phyloP scores from a whole-genome alignment of 2,113 vertebrate species.

The Etia nguti region DNA sequence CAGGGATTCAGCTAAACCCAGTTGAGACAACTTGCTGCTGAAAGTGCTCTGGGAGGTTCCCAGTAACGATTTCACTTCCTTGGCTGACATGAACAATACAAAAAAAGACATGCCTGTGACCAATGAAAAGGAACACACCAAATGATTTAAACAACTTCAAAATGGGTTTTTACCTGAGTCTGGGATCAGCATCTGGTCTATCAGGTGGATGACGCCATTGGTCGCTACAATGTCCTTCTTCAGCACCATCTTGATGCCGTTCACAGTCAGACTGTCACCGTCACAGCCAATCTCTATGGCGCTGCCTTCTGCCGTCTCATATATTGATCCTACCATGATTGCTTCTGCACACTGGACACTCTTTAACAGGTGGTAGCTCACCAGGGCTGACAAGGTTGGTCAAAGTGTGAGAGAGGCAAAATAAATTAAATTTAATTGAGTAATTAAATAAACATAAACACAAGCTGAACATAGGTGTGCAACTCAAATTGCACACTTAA shows the following conservation, averaged over 20 bases:
- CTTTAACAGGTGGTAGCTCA: conserved; percentile 89
- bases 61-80: conserved; percentile 85
- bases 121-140: not conserved
- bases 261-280: conserved; percentile 88
- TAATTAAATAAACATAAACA: not conserved
- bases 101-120: not conserved
- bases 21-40: conserved; percentile 78
- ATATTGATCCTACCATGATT: conserved; percentile 82
- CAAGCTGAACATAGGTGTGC: not conserved
- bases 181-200: conserved; percentile 87
- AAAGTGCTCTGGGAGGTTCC: conserved; percentile 83
- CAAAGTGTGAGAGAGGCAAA: not conserved
- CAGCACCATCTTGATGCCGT: conserved; percentile 92
- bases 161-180: conserved; percentile 80
- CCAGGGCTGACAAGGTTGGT: conserved; percentile 73
- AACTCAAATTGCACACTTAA: not conserved
- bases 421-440: not conserved
- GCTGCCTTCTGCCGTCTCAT: conserved; percentile 88
- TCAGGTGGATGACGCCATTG: conserved; percentile 93
- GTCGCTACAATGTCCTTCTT: conserved; percentile 92
- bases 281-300: conserved; percentile 88
- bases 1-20: conserved; percentile 80
- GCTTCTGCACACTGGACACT: conserved; percentile 92
- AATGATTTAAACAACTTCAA: not conserved
- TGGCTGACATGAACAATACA: conserved; percentile 68